phyloP scores from a whole-genome alignment of 2,797 vertebrate species.

The Xyrichtys novacula region DNA sequence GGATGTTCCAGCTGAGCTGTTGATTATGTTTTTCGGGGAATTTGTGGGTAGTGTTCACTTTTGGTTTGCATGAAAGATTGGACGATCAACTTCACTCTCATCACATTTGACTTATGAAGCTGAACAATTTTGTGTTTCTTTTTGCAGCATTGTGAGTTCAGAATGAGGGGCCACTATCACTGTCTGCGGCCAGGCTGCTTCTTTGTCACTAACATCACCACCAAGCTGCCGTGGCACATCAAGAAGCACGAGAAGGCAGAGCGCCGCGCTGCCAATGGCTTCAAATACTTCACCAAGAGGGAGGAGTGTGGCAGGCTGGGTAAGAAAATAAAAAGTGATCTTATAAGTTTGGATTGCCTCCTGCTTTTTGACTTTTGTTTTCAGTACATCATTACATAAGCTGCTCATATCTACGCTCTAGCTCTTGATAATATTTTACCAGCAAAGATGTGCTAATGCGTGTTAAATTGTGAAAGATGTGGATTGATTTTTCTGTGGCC shows the following conservation, averaged over 20 bases:
- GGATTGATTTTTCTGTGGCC: conserved; percentile 63
- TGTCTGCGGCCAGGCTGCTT: conserved; percentile 95
- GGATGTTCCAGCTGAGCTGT: conserved; percentile 43
- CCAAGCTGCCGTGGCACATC: conserved; percentile 98
- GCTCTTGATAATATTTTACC: conserved; percentile 41
- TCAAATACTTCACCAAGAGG: conserved; percentile 99
- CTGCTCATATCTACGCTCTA: conserved; percentile 1
- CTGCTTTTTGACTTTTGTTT: background rate
- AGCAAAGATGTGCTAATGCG: conserved; percentile 38
- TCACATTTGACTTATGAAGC: conserved; percentile 44
- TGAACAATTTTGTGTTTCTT: conserved; percentile 40
- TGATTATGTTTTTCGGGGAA: conserved; percentile 33
- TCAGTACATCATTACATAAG: background rate
- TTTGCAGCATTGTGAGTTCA: conserved; percentile 96
- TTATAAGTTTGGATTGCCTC: background rate
- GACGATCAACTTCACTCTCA: conserved; percentile 32
- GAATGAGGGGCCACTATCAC: conserved; percentile 99
- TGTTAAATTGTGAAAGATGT: conserved; percentile 60
- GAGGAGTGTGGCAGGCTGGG: conserved; percentile 97
- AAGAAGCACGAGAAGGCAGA: conserved; percentile 99
- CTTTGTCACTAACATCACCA: conserved; percentile 99
- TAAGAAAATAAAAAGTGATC: conserved; percentile 68
- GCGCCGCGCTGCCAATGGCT: conserved; percentile 96
- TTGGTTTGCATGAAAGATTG: conserved; percentile 23
- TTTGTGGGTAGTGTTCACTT: conserved; percentile 9